Percentiles rank a stretch among this genome's conserved stretches.
Conservation (phyloP, 2,888 invertebrate species). For the Plutella xylostella region DNA sequence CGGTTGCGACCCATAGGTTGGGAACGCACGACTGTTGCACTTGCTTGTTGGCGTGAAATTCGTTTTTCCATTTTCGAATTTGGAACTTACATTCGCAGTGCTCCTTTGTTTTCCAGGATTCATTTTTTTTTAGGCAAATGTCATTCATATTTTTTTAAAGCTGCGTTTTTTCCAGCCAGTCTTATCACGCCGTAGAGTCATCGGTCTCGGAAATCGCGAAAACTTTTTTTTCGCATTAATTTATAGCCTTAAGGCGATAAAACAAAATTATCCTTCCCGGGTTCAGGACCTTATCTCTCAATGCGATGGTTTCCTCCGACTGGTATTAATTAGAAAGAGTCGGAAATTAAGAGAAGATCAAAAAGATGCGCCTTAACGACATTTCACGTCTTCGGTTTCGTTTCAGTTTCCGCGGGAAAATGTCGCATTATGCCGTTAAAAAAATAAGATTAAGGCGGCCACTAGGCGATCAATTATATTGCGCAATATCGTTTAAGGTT, state of each 20-base stretch:
- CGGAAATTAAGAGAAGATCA: constrained; percentile 14
- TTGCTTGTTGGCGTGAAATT: too few species aligned
- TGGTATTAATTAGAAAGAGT: constrained; percentile 10
- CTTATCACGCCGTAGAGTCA: neutral
- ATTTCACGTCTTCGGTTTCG: too few species aligned
- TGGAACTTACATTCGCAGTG: too few species aligned
- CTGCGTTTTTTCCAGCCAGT: neutral
- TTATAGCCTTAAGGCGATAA: constrained; percentile 5
- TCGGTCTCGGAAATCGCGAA: neutral
- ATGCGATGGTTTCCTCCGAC: neutral
- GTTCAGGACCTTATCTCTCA: constrained; percentile 6
- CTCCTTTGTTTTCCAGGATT: too few species aligned
- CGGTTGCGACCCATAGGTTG: too few species aligned
- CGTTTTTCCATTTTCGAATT: too few species aligned
- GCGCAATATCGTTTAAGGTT: neutral
- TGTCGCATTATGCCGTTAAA: neutral
- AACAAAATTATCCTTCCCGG: constrained; percentile 14
- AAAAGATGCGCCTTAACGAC: neutral
- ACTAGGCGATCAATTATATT: neutral
- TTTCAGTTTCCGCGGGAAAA: neutral
- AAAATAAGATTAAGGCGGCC: neutral
- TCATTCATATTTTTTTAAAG: neutral
- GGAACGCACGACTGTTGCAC: too few species aligned
- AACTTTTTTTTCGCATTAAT: neutral
- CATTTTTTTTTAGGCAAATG: too few species aligned